phyloP scores from a whole-genome alignment of 2,888 invertebrate species.

The Xestia xanthographa region DNA sequence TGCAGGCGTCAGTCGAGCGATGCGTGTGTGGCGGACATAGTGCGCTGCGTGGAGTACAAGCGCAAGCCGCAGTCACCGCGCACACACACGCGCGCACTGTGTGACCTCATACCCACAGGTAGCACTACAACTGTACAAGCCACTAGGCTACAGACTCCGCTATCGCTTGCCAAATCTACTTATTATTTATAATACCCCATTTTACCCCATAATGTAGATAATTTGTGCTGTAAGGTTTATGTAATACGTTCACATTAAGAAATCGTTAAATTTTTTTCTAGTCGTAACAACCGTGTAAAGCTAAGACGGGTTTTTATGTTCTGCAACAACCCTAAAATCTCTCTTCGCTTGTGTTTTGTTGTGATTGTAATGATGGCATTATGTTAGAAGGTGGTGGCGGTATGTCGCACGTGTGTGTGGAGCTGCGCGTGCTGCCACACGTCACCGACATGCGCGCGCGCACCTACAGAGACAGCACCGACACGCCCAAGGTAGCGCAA shows the following conservation, averaged over 20 bases:
- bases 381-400: background rate
- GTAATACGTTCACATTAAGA: background rate
- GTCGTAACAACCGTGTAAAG: background rate
- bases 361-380: background rate
- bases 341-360: background rate
- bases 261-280: background rate
- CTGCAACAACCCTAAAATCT: background rate
- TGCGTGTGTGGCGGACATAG: conserved; percentile 78
- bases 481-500: conserved; percentile 74
- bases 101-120: conserved; percentile 84
- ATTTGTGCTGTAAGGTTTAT: background rate
- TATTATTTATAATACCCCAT: no score
- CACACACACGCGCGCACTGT: conserved; percentile 78
- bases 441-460: conserved; percentile 47
- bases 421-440: conserved; percentile 85
- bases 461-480: conserved; percentile 79
- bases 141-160: background rate
- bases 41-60: conserved; percentile 87
- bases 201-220: no score
- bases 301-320: background rate
- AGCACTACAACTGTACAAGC: background rate
- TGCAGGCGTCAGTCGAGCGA: conserved; percentile 42
- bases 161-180: background rate
- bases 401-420: conserved; percentile 90
- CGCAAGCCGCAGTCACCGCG: conserved; percentile 76